phyloP scores from a whole-genome alignment of 1,140 invertebrate species.

The Drosophila punjabiensis region DNA sequence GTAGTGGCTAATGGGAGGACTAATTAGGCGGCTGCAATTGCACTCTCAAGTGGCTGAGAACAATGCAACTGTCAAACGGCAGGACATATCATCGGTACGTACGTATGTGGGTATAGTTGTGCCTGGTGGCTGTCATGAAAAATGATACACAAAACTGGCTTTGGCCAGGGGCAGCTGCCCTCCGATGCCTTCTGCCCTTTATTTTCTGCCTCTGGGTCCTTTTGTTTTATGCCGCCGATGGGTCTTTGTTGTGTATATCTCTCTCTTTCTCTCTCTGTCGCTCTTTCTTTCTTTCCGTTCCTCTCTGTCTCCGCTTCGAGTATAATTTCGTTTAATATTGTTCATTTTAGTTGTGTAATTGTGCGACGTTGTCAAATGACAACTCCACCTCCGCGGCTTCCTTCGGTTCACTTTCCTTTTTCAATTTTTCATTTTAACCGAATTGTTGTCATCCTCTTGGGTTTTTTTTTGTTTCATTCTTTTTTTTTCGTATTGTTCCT shows the following conservation, averaged over 20 bases:
- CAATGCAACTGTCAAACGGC: conserved; percentile 68
- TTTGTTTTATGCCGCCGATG: conserved; percentile 79
- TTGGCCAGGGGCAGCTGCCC: conserved; percentile 65
- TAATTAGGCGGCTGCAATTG: conserved; percentile 79
- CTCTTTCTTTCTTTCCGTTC: conserved; percentile 30
- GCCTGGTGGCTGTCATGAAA: conserved; percentile 62
- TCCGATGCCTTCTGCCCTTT: conserved; percentile 42
- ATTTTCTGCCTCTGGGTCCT: conserved; percentile 74
- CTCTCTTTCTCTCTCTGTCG: conserved; percentile 25
- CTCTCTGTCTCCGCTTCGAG: conserved; percentile 23
- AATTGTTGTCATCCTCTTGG: conserved; percentile 43
- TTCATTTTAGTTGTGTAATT: conserved; percentile 83
- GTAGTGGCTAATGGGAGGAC: conserved; percentile 37
- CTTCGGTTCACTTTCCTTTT: conserved; percentile 73
- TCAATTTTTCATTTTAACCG: conserved; percentile 66
- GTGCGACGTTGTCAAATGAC: conserved; percentile 65
- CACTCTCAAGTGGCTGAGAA: conserved; percentile 74
- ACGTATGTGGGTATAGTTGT: conserved; percentile 44
- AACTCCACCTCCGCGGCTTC: conserved; percentile 51
- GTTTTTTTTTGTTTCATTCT: conserved; percentile 3
- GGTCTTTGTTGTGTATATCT: conserved; percentile 64
- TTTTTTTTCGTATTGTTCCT: conserved; percentile 54
- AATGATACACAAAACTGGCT: conserved; percentile 78
- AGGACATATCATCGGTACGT: conserved; percentile 35
- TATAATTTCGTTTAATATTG: conserved; percentile 84